Conservation (phyloP, 2,888 invertebrate genomes). For the Dendrolimus houi region DNA sequence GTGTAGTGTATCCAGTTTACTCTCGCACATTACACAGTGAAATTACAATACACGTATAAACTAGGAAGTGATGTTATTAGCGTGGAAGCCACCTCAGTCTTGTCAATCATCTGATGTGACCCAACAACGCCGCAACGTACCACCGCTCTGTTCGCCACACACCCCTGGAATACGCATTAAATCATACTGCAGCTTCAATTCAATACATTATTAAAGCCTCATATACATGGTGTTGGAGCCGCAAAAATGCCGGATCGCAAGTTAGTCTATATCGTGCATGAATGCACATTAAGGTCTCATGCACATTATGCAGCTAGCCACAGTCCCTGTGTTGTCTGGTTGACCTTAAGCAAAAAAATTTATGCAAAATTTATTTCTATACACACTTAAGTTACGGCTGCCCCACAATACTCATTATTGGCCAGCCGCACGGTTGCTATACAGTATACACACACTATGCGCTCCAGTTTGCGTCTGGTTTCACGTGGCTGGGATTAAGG, state of each 20-base stretch:
- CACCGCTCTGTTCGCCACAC: slow-evolving; percentile 34
- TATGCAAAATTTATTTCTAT: too few species aligned
- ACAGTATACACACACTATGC: too few species aligned
- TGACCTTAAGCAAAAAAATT: too few species aligned
- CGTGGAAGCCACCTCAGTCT: slow-evolving; percentile 71
- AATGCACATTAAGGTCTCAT: too few species aligned
- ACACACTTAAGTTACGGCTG: too few species aligned
- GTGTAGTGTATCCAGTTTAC: slow-evolving; percentile 36
- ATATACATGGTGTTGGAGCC: background rate
- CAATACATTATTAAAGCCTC: slow-evolving; percentile 8
- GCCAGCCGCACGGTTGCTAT: too few species aligned
- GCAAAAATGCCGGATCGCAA: background rate
- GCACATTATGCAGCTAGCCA: too few species aligned
- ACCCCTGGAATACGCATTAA: slow-evolving; percentile 28
- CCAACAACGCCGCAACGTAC: slow-evolving; percentile 48
- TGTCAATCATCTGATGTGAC: slow-evolving; percentile 61
- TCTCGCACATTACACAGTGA: slow-evolving; percentile 43
- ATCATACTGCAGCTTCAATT: slow-evolving; percentile 9
- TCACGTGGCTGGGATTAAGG: too few species aligned
- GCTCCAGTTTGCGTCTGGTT: too few species aligned
- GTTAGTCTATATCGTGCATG: too few species aligned
- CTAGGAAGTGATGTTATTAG: slow-evolving; percentile 54
- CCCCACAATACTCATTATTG: too few species aligned
- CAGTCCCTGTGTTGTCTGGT: too few species aligned
- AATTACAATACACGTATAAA: slow-evolving; percentile 53